A percentile compares a stretch with the other conserved stretches of the same genome.
Evolutionary conservation across 2,888 invertebrate species (phyloP).

Genomic region (Deroplatys truncata): DNA sequence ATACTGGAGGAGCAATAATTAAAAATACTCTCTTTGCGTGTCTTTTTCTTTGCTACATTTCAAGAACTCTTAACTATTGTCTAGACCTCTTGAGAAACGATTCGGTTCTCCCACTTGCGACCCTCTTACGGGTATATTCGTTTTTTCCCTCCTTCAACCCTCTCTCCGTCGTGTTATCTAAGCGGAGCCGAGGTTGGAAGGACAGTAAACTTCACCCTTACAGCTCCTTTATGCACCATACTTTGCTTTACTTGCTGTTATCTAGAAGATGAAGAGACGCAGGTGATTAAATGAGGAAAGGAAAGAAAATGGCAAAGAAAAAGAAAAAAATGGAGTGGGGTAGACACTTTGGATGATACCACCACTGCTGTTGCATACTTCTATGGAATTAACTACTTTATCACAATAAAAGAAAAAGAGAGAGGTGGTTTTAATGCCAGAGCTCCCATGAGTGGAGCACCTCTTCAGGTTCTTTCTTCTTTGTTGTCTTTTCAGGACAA

Average conservation of each 20-base stretch:
- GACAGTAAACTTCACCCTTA: neutral
- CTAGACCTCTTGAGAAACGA: neutral
- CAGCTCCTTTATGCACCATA: neutral
- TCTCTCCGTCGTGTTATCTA: neutral
- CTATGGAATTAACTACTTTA: neutral
- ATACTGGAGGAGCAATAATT: neutral
- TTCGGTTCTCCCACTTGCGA: neutral
- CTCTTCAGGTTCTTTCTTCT: neutral
- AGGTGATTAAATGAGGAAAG: neutral
- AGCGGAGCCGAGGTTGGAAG: neutral
- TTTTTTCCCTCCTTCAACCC: neutral
- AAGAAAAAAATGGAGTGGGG: neutral
- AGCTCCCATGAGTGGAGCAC: neutral
- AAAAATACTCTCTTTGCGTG: neutral
- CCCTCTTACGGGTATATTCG: neutral
- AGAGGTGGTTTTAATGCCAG: neutral
- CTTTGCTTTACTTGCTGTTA: neutral
- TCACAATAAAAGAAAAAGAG: neutral
- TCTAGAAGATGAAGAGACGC: neutral
- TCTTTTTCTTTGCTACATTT: neutral
- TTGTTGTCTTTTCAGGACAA: neutral
- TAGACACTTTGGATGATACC: neutral
- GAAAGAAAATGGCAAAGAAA: neutral
- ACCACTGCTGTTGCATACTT: neutral
- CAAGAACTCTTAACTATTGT: neutral